Conservation (phyloP, 1,140 invertebrate species). For the Propsilocerus akamusi region DNA sequence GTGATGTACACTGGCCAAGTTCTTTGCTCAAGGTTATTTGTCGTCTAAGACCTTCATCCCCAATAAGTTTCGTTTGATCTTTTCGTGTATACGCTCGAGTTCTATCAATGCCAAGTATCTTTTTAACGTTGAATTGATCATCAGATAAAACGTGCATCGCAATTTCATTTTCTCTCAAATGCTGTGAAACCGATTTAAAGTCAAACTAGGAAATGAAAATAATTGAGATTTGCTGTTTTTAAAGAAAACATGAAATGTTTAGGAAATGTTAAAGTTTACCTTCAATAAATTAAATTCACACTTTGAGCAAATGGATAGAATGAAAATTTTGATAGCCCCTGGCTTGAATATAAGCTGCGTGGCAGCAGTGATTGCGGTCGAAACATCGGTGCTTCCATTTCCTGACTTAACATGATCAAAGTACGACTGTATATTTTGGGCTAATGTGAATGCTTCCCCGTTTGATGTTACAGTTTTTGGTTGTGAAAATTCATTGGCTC, state of each 20-base stretch:
- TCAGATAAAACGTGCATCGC: conserved; percentile 69
- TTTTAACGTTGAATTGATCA: conserved; percentile 51
- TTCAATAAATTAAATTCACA: conserved; percentile 47
- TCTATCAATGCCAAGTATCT: conserved; percentile 58
- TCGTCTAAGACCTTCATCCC: conserved; percentile 43
- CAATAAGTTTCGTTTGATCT: conserved; percentile 40
- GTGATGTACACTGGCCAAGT: conserved; percentile 56
- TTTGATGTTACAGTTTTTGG: conserved; percentile 47
- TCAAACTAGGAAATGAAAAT: conserved; percentile 37
- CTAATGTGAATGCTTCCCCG: conserved; percentile 40
- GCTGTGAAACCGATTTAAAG: conserved; percentile 56
- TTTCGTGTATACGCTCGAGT: conserved; percentile 56
- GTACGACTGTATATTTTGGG: conserved; percentile 32
- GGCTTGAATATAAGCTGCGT: conserved; percentile 59
- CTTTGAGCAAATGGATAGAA: conserved; percentile 59
- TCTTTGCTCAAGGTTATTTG: conserved; percentile 56
- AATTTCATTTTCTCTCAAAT: conserved; percentile 57
- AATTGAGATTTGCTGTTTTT: conserved; percentile 10
- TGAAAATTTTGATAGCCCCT: conserved; percentile 65
- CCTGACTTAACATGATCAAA: conserved; percentile 41
- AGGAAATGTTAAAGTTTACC: conserved; percentile 24
- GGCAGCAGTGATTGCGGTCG: conserved; percentile 55
- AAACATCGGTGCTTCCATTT: conserved; percentile 35
- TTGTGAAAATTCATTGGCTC: conserved; percentile 43
- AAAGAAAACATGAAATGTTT: neutral